Evolutionary conservation across 2,113 vertebrate species (phyloP).

Genomic region (Pelecanoides urinatrix): DNA sequence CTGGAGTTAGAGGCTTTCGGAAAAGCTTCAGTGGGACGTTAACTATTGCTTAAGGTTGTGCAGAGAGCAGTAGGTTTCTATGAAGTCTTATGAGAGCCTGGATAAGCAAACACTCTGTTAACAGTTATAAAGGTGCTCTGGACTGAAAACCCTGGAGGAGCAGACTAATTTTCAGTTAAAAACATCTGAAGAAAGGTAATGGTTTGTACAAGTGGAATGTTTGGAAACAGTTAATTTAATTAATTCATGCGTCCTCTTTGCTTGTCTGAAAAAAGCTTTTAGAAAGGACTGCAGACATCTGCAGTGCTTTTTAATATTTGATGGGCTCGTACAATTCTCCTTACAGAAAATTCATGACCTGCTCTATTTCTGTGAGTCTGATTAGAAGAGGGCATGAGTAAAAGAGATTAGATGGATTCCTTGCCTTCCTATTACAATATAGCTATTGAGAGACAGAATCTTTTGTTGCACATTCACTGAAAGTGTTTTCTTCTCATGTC

Average conservation of each 20-base stretch:
- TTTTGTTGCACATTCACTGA: neutral
- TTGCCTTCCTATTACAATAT: neutral
- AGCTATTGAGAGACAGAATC: neutral
- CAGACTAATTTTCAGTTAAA: neutral
- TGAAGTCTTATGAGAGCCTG: neutral
- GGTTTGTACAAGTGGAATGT: neutral
- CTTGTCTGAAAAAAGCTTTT: constrained; percentile 4
- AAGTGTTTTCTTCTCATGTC: neutral
- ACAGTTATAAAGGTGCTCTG: neutral
- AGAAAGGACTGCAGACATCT: constrained; percentile 60
- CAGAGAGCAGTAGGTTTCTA: neutral
- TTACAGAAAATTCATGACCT: constrained; percentile 35
- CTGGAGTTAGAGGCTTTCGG: neutral
- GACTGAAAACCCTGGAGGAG: neutral
- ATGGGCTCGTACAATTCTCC: constrained; percentile 25
- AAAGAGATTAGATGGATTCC: neutral
- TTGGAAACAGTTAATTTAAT: constrained; percentile 16
- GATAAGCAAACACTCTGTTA: neutral
- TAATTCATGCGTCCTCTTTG: neutral
- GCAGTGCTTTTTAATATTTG: constrained; percentile 67
- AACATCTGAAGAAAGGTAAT: neutral
- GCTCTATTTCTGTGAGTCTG: constrained; percentile 21
- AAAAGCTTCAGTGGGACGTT: neutral
- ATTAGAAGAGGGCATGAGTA: neutral
- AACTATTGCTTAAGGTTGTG: neutral